Evolutionary conservation across 2,888 invertebrate genomes (phyloP).

Genomic region (Oeneis ivallda): DNA sequence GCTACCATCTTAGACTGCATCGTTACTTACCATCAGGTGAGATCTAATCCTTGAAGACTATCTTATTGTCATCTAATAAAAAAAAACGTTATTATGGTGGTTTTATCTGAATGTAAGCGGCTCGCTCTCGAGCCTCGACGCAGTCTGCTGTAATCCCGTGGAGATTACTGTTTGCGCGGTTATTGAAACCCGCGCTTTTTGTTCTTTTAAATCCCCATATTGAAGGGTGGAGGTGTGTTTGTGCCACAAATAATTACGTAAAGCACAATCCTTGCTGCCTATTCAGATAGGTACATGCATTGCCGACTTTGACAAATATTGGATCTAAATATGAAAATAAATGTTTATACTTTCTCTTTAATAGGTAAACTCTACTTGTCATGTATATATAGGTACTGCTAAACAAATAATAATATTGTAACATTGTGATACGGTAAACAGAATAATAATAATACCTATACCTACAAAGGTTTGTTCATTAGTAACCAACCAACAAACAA

Average conservation of each 20-base stretch:
- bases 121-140: conserved; percentile 44
- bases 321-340: background rate
- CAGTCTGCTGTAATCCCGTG: conserved; percentile 55
- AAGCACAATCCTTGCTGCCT: conserved; percentile 29
- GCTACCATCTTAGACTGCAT: too few relatives aligned
- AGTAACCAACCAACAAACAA: too few relatives aligned
- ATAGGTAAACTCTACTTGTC: too few relatives aligned
- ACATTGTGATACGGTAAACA: too few relatives aligned
- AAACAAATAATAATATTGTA: too few relatives aligned
- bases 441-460: too few relatives aligned
- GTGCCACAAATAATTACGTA: conserved; percentile 33
- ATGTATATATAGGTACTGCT: too few relatives aligned
- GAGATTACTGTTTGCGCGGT: conserved; percentile 62
- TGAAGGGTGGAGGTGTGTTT: conserved; percentile 38
- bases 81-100: background rate
- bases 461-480: too few relatives aligned
- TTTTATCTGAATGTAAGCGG: conserved; percentile 25
- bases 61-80: too few relatives aligned
- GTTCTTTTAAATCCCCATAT: conserved; percentile 40
- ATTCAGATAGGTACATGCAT: conserved; percentile 19
- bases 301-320: background rate
- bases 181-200: conserved; percentile 47
- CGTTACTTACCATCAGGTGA: too few relatives aligned
- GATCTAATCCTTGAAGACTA: too few relatives aligned
- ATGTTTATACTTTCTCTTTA: too few relatives aligned